Conservation (phyloP, 2,113 vertebrate genomes). For the Ceyx cyanopectus region DNA sequence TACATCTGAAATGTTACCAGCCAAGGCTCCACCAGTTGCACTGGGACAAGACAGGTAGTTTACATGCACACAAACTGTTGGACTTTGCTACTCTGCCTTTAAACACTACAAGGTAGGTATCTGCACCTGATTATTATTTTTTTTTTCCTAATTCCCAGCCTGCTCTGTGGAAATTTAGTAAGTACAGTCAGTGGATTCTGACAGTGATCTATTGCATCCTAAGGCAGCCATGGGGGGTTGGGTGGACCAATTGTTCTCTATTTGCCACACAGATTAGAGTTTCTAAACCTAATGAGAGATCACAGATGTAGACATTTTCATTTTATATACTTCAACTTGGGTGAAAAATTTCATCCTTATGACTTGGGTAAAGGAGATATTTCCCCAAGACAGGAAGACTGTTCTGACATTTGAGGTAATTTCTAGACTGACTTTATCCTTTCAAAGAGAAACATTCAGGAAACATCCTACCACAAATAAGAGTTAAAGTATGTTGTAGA, state of each 20-base stretch:
- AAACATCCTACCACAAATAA: neutral
- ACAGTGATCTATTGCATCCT: neutral
- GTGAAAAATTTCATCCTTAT: neutral
- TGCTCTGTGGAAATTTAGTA: neutral
- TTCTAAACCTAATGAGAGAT: neutral
- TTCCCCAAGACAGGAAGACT: neutral
- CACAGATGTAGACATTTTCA: neutral
- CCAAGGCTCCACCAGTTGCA: neutral
- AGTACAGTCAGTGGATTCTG: neutral
- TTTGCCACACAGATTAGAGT: neutral
- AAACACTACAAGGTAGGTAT: neutral
- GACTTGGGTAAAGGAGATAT: neutral
- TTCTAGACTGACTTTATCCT: neutral
- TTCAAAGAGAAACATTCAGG: neutral
- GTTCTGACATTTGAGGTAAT: neutral
- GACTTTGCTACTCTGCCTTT: neutral
- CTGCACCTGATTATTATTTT: neutral
- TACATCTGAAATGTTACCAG: neutral
- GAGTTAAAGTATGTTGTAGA: neutral
- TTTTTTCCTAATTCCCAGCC: neutral
- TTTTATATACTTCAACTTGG: neutral
- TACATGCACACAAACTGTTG: neutral
- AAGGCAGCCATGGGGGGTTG: neutral
- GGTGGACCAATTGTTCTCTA: neutral
- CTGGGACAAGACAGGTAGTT: neutral